A percentile compares a stretch with the other conserved stretches of the same genome.
phyloP scores from a whole-genome alignment of 2,797 vertebrate species.

The Clamator glandarius region DNA sequence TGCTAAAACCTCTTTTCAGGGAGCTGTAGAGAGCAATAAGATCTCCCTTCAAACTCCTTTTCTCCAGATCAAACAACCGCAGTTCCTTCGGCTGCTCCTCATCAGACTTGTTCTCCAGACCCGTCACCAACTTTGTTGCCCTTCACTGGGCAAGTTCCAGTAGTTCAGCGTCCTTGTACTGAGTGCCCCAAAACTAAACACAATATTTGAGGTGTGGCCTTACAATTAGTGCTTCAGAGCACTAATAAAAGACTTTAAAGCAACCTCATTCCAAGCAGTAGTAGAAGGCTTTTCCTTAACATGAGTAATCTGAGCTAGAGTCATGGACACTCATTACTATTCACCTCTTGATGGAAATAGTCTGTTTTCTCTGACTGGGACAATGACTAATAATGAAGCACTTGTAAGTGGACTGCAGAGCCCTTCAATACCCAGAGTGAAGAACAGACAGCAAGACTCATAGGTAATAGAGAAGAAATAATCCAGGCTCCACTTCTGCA shows the following conservation, averaged over 20 bases:
- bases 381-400: background rate
- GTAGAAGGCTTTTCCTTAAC: background rate
- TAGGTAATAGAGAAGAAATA: background rate
- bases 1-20: too few species aligned
- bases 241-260: background rate
- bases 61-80: too few species aligned
- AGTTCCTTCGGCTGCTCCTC: too few species aligned
- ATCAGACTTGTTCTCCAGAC: too few species aligned
- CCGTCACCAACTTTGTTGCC: too few species aligned
- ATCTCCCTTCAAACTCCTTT: too few species aligned
- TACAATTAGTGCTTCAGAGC: background rate
- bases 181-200: too few species aligned
- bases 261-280: background rate
- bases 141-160: too few species aligned
- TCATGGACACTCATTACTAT: background rate
- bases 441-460: too few species aligned
- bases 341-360: background rate
- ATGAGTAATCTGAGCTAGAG: background rate
- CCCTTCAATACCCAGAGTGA: background rate
- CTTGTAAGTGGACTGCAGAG: background rate
- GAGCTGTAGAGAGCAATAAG: too few species aligned
- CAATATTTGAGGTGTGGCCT: too few species aligned
- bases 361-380: background rate
- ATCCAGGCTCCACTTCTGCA: background rate
- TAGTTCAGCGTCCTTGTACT: too few species aligned